Base-by-base conservation (phyloP, 2,797 vertebrate species). In the Sphenodon punctatus region DNA sequence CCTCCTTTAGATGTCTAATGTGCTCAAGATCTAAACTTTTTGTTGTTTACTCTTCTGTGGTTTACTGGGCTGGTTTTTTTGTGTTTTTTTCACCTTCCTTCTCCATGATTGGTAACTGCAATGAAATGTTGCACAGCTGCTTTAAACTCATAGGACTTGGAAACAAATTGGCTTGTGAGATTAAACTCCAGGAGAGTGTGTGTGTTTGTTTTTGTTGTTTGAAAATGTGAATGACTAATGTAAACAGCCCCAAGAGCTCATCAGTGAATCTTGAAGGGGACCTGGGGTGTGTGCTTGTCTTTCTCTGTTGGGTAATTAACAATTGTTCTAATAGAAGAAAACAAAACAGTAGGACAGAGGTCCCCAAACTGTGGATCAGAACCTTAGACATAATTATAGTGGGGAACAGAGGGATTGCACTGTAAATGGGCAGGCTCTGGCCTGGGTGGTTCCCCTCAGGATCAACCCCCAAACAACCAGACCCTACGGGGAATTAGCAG, bases 221-320 rank as follows among this genome's bases (percentile, higher is more conserved):
- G 53, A 45, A 86, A 80, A 89, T 90, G 80, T 91, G 87, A 79
- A 80, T 89, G 70, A 65, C 15, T 88, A 78, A 90, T 89, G 67
- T 85, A 90, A 93, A 89, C 51, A 89, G 73, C 75, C 68, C 39
- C 45, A 39, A 84, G 87, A 81, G 77, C 48, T 89, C 86, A 88
- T 84, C 53, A 71, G 16, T 43, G 4, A 38, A 83, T 71, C 55
- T 78, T 48, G 41, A 64, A 56, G 55, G 58, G 85, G 56, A 71
- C 8, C 4, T 72, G 10, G 66, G 79, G 15, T 38, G 58, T 63
- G 67, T 60, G 56, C 41, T 75, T 67, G 65, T 20, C 80, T 75
- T 22, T 36, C 13, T 53, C 48, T 78, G 69, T 75, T 84, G 67
- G n/a, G 63, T 73, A 85, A 88, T 41, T 67, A 70, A 32, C 59